These are phyloP conservation scores for Reticulitermes lucifugus DNA, from an alignment of 2,888 invertebrate genomes.

Conservation along the genomic window DNA sequence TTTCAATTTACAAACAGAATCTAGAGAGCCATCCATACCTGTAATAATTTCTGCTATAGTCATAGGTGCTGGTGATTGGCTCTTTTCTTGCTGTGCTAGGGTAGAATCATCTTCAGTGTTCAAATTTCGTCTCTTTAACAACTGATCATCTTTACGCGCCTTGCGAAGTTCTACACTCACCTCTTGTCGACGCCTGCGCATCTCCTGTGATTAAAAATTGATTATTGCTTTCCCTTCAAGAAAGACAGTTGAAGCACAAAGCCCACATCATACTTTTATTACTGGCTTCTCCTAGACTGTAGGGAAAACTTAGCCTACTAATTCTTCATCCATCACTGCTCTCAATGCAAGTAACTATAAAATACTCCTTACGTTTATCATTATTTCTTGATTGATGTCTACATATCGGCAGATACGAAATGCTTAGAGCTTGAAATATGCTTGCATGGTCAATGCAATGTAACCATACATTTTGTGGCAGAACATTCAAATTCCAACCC, in stretches of 20 bases:
- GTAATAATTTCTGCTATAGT: conserved; percentile 78
- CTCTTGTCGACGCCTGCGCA: conserved; percentile 90
- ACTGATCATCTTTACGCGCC: conserved; percentile 92
- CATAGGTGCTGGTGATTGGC: conserved; percentile 64
- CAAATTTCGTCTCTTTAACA: conserved; percentile 90
- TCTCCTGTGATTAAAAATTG: conserved; percentile 71
- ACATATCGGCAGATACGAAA: too few species aligned
- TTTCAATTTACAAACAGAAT: background rate
- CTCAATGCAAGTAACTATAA: too few species aligned
- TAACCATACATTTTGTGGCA: too few species aligned
- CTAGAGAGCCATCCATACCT: conserved; percentile 63
- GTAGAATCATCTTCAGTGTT: conserved; percentile 67
- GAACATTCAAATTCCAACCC: too few species aligned
- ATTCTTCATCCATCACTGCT: too few species aligned
- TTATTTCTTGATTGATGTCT: too few species aligned
- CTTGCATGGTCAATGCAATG: too few species aligned
- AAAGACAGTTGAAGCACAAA: background rate
- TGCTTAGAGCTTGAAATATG: too few species aligned
- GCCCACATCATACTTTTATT: background rate
- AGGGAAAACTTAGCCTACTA: background rate
- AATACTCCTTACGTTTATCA: too few species aligned
- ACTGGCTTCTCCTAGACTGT: background rate
- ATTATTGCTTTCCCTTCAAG: background rate
- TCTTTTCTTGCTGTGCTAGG: conserved; percentile 67
- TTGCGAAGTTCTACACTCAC: conserved; percentile 92